Conservation (phyloP, 2,888 invertebrate species). For the Horisme vitalbata region DNA sequence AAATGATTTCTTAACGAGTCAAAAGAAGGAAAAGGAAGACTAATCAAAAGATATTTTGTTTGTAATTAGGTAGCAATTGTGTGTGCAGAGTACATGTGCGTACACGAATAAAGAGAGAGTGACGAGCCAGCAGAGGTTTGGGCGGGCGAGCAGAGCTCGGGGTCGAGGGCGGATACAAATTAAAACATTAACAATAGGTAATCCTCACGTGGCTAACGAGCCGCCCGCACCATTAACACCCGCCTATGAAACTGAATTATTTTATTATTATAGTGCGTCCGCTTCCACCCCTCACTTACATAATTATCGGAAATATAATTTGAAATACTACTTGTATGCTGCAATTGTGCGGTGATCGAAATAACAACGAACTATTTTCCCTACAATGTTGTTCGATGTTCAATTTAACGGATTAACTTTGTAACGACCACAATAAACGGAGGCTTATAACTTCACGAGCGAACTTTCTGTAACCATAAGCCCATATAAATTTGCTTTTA, state of each 20-base stretch:
- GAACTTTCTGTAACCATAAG: slow-evolving; percentile 28
- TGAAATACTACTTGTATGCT: slow-evolving; percentile 39
- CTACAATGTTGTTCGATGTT: slow-evolving; percentile 27
- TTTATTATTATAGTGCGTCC: slow-evolving; percentile 66
- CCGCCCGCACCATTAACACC: slow-evolving; percentile 69
- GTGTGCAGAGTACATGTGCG: slow-evolving; percentile 11
- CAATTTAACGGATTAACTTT: slow-evolving; percentile 33
- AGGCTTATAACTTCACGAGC: slow-evolving; percentile 29
- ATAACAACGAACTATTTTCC: slow-evolving; percentile 25
- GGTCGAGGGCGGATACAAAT: slow-evolving; percentile 62
- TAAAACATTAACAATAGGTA: slow-evolving; percentile 79
- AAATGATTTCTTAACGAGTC: slow-evolving; percentile 11
- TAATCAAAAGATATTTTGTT: slow-evolving; percentile 20
- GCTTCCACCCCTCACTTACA: slow-evolving; percentile 52
- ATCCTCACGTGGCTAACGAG: slow-evolving; percentile 73
- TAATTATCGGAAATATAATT: slow-evolving; percentile 54
- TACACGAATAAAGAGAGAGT: slow-evolving; percentile 17
- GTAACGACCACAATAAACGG: slow-evolving; percentile 34
- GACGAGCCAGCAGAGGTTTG: slow-evolving; percentile 24
- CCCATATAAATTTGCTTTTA: slow-evolving; percentile 31
- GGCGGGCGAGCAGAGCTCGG: slow-evolving; percentile 36
- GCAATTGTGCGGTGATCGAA: slow-evolving; percentile 32
- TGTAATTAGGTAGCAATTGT: slow-evolving; percentile 13
- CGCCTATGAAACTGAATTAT: slow-evolving; percentile 72
- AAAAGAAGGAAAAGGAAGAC: slow-evolving; percentile 9